Percentiles rank a stretch among this genome's conserved stretches.
These are phyloP conservation scores for Marcusenius ussheri DNA, from an alignment of 2,113 vertebrate species.

Conservation along the genomic window DNA sequence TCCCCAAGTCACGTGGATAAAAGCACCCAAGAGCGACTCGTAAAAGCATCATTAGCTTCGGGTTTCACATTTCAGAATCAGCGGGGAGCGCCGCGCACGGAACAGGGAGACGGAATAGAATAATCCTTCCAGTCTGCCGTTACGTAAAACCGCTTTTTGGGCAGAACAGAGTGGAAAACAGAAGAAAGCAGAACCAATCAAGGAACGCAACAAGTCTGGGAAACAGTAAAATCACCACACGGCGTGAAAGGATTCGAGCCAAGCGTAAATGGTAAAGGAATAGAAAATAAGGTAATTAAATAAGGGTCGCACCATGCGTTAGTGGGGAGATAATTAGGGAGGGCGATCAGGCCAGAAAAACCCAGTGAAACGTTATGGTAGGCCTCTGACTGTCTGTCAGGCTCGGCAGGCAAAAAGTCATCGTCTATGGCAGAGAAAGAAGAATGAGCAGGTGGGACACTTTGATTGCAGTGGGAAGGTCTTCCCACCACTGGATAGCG, in stretches of 20 bases:
- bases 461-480: not conserved
- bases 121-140: not conserved
- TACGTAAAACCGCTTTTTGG: not conserved
- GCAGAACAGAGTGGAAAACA: not conserved
- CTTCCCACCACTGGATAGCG: not conserved
- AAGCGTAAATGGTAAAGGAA: not conserved
- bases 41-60: not conserved
- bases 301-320: not conserved
- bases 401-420: not conserved
- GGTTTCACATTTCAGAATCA: not conserved
- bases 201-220: not conserved
- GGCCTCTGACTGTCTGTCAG: not conserved
- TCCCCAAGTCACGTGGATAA: not conserved
- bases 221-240: not conserved
- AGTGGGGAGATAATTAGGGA: not conserved
- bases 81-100: not conserved
- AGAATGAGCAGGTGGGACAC: not conserved
- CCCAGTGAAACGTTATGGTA: not conserved
- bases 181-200: not conserved
- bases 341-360: not conserved
- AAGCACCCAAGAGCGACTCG: not conserved
- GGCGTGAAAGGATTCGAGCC: not conserved
- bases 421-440: not conserved
- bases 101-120: not conserved
- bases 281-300: conserved; percentile 4